phyloP scores from a whole-genome alignment of 2,113 vertebrate genomes.

The Crotalus helleri region DNA sequence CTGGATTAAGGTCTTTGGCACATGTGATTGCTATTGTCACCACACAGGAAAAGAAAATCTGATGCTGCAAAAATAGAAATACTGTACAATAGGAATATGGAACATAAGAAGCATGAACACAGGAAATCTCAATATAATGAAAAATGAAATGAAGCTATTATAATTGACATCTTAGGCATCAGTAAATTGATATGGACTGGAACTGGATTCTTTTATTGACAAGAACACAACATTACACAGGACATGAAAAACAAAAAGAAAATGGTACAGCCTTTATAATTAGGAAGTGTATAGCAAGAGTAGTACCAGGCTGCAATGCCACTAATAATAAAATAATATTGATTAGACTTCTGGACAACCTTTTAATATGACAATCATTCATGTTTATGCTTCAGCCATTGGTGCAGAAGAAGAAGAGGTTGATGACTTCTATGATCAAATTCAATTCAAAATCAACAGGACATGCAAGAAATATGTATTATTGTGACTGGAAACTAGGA shows the following conservation, averaged over 20 bases:
- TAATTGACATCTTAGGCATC: neutral
- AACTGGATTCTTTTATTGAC: neutral
- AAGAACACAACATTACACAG: neutral
- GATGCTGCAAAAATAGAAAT: neutral
- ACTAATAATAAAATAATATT: neutral
- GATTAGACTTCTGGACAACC: neutral
- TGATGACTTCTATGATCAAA: neutral
- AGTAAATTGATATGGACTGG: neutral
- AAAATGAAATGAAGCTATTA: neutral
- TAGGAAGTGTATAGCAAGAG: neutral
- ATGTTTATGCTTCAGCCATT: neutral
- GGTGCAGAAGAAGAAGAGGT: neutral
- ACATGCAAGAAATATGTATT: neutral
- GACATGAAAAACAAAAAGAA: neutral
- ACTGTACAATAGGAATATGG: neutral
- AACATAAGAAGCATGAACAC: neutral
- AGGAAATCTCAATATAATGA: neutral
- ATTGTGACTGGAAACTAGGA: neutral
- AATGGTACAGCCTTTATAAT: neutral
- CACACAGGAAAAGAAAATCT: neutral
- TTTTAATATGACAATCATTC: neutral
- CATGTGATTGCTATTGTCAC: neutral
- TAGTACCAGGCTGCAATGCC: neutral
- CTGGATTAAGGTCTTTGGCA: neutral
- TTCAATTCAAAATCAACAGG: neutral